A percentile compares a stretch with the other conserved stretches of the same genome.
Conservation (phyloP, 2,888 invertebrate species). For the Eupithecia tripunctaria region DNA sequence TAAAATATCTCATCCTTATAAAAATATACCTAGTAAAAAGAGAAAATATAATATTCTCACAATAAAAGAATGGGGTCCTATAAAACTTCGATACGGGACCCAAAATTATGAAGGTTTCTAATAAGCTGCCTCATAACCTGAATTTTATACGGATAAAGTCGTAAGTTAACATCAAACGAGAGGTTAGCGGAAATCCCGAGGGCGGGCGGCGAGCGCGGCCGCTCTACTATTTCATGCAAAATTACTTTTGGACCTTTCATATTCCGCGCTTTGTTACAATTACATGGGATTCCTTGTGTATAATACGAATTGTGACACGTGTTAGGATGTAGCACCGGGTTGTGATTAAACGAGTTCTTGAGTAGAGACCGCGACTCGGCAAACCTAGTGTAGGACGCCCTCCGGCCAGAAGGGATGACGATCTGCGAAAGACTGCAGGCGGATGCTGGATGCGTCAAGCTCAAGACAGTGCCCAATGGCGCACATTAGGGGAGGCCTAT, state of each 20-base stretch:
- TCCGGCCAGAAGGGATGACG: no score
- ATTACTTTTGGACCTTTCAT: constrained; percentile 35
- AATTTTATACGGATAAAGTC: constrained; percentile 38
- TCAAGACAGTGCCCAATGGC: no score
- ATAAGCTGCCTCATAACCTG: constrained; percentile 32
- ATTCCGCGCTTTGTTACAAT: constrained; percentile 9
- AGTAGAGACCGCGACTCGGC: no score
- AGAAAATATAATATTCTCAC: neutral
- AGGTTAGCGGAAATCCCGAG: constrained; percentile 38
- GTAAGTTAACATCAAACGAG: constrained; percentile 42
- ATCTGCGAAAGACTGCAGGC: no score
- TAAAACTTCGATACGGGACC: constrained; percentile 10
- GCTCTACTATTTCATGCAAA: constrained; percentile 37
- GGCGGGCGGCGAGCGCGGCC: constrained; percentile 30
- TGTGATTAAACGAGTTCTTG: no score
- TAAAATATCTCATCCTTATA: no score
- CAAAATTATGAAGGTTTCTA: constrained; percentile 18
- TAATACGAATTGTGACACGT: neutral
- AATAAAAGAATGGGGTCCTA: neutral
- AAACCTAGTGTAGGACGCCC: no score
- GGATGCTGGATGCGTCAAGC: no score
- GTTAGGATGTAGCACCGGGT: neutral
- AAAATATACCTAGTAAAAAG: neutral
- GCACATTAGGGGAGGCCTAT: no score
- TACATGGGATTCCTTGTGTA: neutral